These are phyloP conservation scores for Cerceris ruficornis DNA, from an alignment of 2,888 invertebrate genomes.

Conservation along the genomic window DNA sequence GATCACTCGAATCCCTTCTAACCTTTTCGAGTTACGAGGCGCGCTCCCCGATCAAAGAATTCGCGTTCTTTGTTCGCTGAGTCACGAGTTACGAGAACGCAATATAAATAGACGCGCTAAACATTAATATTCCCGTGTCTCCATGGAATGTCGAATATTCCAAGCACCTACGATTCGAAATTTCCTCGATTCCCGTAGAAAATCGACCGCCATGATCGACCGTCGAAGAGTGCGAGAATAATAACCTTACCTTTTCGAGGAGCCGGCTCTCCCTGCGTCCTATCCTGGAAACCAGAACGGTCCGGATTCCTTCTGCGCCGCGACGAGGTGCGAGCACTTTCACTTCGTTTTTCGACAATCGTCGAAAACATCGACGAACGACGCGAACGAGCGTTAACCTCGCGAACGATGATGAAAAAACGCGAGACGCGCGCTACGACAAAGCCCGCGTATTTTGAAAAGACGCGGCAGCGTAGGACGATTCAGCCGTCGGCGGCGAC, in stretches of 20 bases:
- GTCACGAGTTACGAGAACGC: conserved; percentile 36
- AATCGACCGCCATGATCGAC: not conserved
- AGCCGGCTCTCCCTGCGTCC: not conserved
- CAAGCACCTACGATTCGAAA: not conserved
- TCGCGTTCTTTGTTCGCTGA: conserved; percentile 26
- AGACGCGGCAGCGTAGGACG: conserved; percentile 9
- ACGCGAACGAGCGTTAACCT: not conserved
- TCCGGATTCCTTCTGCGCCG: not conserved
- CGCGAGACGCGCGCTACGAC: not conserved
- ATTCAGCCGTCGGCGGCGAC: conserved; percentile 32
- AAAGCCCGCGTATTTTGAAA: conserved; percentile 44
- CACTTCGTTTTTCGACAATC: not conserved
- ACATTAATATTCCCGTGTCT: not conserved
- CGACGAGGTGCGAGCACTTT: not conserved
- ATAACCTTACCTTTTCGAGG: conserved; percentile 20
- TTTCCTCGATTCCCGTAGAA: not conserved
- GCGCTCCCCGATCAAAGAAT: conserved; percentile 22
- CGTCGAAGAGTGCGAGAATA: not conserved
- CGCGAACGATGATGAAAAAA: not conserved
- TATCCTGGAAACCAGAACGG: not conserved
- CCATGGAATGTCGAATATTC: not conserved
- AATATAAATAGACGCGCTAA: conserved; percentile 9
- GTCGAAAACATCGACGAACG: not conserved
- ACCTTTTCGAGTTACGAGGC: conserved; percentile 11
- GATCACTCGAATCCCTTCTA: conserved; percentile 28